phyloP scores from a whole-genome alignment of 2,113 vertebrate genomes.

The Prolemur simus region DNA sequence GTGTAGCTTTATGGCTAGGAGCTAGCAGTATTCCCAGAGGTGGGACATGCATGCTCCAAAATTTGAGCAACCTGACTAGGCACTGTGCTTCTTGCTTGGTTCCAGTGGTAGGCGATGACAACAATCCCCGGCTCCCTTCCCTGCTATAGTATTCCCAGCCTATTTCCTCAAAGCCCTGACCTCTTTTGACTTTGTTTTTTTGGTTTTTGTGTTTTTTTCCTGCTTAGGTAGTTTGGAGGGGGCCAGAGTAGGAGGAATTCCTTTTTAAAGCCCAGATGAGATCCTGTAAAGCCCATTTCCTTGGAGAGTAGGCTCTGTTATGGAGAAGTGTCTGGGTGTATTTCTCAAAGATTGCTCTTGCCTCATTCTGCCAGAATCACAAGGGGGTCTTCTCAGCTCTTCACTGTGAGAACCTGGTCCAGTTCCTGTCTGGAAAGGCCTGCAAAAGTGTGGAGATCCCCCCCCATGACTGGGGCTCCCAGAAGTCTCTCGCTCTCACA shows the following conservation, averaged over 20 bases:
- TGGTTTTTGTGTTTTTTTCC: too few species aligned
- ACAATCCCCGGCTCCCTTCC: neutral
- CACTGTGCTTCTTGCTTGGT: neutral
- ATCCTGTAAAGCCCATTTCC: neutral
- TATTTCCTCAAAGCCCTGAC: neutral
- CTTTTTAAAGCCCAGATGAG: neutral
- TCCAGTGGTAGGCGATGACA: neutral
- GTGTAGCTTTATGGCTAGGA: neutral
- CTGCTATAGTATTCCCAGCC: neutral
- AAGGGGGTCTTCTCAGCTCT: neutral
- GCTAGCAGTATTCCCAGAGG: neutral
- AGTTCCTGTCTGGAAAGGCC: neutral
- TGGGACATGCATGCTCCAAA: neutral
- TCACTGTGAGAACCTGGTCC: neutral
- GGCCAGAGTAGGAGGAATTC: neutral
- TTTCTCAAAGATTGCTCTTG: neutral
- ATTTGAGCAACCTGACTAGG: neutral
- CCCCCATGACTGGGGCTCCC: neutral
- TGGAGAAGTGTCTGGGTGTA: neutral
- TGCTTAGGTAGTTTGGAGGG: neutral
- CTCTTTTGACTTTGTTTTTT: neutral
- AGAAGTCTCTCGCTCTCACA: neutral
- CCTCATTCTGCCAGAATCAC: neutral
- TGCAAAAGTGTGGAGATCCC: neutral
- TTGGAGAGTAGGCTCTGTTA: neutral